Conservation (phyloP, 2,888 invertebrate species). For the Fabriciana adippe region DNA sequence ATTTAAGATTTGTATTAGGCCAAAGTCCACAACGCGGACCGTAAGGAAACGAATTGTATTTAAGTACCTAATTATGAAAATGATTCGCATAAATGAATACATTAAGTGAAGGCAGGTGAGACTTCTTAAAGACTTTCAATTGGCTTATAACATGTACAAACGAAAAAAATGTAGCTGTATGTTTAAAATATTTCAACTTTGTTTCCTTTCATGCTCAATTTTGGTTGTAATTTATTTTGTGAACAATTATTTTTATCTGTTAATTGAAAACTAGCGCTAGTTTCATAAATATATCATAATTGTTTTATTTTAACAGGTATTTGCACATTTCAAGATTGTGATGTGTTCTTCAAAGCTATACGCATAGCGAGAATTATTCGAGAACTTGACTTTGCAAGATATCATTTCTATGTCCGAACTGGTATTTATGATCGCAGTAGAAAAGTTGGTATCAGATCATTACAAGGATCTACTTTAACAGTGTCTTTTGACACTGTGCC, state of each 20-base stretch:
- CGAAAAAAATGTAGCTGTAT: no score
- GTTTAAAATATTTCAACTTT: not conserved
- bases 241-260: no score
- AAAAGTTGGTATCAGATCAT: slow-evolving; percentile 54
- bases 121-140: no score
- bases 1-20: no score
- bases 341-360: slow-evolving; percentile 53
- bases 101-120: no score
- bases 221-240: not conserved
- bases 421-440: slow-evolving; percentile 59
- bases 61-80: no score
- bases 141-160: no score
- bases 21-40: no score
- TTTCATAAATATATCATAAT: not conserved
- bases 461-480: slow-evolving; percentile 68
- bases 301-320: slow-evolving; percentile 52
- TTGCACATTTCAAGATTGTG: slow-evolving; percentile 69
- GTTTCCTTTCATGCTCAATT: not conserved
- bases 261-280: no score
- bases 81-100: no score
- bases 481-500: slow-evolving; percentile 53
- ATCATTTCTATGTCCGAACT: slow-evolving; percentile 66
- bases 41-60: no score
- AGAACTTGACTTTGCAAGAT: slow-evolving; percentile 71
- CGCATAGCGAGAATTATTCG: slow-evolving; percentile 63